Evolutionary conservation across 2,797 vertebrate genomes (phyloP), one percentile per base, ranked within the genome.

Genomic region (Cygnus olor): DNA sequence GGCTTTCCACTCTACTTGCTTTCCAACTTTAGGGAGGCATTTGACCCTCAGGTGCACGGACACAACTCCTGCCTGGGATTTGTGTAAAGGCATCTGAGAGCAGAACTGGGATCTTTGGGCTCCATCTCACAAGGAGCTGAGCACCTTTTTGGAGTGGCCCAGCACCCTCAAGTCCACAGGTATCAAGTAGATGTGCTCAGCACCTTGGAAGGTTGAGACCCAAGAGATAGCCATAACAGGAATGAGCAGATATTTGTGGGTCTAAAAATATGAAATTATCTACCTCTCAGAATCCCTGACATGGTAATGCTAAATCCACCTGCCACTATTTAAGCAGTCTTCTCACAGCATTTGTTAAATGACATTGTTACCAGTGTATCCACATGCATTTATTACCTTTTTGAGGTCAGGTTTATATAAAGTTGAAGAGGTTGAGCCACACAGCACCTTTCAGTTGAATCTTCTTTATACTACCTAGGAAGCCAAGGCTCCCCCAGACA

Each of bases 1-100:
- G 66, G 88, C 96, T 97, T 97, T 97, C 96, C 93, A 95, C 94
- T 90, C 97, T 95, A 96, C 96, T 97, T 97, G 95, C 95, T 96
- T 97, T 93, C 93, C 91, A 72, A 18, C 84, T 95, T 89, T 78
- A 93, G 93, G 73, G 89, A 93, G 76, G 54, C 72, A 82, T 90
- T 95, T 30, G 1, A 81, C 90, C 84, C 94, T 94, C 95, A 84
- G 88, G 69, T 94, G 84, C 83, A 81, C 63, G 89, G 80, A 85
- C 88, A 95, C 89, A 95, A 92, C 94, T 96, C 72, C 96, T 94
- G 86, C 93, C 87, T 87, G 82, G 92, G 96, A 94, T 95, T 94
- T 88, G 90, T 92, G 95, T 72, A 68, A 89, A 94, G 84, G 90
- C 96, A 97, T 58, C 91, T 87, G 87, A 89, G 92, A 94, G 88